These are phyloP conservation scores for Conus betulinus DNA, from an alignment of 1,140 invertebrate species.

Conservation along the genomic window DNA sequence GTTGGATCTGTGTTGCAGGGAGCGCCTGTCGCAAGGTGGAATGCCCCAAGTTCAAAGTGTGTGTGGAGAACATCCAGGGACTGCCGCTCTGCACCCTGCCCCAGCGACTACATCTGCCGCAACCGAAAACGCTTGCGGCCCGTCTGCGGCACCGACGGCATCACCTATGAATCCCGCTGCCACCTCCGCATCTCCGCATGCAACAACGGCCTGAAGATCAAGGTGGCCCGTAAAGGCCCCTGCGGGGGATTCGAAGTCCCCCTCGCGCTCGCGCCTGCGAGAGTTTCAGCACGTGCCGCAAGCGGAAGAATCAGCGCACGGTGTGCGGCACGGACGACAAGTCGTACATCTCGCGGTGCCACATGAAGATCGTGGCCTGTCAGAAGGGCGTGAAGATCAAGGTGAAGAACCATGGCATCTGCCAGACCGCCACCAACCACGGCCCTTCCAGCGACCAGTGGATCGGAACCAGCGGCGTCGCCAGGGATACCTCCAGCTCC, in stretches of 20 bases:
- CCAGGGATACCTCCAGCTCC: background rate
- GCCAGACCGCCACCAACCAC: conserved; percentile 15
- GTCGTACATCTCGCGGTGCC: conserved; percentile 61
- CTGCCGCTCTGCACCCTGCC: conserved; percentile 65
- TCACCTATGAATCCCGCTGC: conserved; percentile 58
- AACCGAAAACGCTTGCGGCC: conserved; percentile 33
- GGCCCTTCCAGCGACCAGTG: background rate
- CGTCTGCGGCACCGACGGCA: conserved; percentile 62
- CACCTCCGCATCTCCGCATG: conserved; percentile 57
- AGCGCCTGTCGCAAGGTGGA: conserved; percentile 54
- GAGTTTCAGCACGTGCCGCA: conserved; percentile 13
- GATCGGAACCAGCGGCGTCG: background rate
- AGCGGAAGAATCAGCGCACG: conserved; percentile 40
- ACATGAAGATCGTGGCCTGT: conserved; percentile 59
- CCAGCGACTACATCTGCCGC: conserved; percentile 55
- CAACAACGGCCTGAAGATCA: conserved; percentile 45
- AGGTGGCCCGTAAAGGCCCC: conserved; percentile 20
- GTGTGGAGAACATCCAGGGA: conserved; percentile 63
- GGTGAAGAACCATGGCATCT: conserved; percentile 51
- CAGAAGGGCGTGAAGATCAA: conserved; percentile 51
- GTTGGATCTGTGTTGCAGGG: conserved; percentile 23
- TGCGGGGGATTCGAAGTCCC: background rate
- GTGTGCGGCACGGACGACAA: conserved; percentile 56
- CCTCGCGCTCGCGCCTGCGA: conserved; percentile 28
- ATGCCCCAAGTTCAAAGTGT: conserved; percentile 65